These are phyloP conservation scores for Petrocephalus sullivani DNA, from an alignment of 2,797 vertebrate genomes.

Conservation along the genomic window DNA sequence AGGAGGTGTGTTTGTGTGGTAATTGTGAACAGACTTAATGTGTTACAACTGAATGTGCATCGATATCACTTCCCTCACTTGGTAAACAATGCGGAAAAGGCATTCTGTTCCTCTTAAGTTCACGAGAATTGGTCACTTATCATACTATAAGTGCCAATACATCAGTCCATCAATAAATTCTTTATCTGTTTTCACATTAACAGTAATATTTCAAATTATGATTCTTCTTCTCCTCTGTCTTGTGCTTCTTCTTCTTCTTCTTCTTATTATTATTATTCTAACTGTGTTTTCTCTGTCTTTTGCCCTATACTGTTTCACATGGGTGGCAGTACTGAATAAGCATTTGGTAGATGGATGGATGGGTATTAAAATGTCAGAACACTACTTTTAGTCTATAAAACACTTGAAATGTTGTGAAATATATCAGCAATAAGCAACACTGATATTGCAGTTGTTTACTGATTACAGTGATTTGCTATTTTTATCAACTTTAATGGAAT, in stretches of 20 bases:
- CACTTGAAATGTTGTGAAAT: neutral
- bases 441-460: neutral
- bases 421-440: neutral
- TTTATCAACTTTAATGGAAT: neutral
- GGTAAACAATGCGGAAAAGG: neutral
- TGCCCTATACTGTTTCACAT: too few relatives aligned
- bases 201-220: neutral
- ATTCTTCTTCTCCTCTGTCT: neutral
- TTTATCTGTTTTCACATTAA: neutral
- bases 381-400: neutral
- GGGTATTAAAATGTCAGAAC: neutral
- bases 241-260: neutral
- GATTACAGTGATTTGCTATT: constrained; percentile 5
- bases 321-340: neutral
- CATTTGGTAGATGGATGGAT: neutral
- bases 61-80: neutral
- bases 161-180: neutral
- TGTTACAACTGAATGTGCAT: neutral
- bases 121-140: neutral
- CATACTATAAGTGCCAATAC: neutral
- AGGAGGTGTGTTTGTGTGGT: neutral
- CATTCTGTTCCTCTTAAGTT: neutral
- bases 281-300: too few relatives aligned
- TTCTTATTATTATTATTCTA: too few relatives aligned
- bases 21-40: neutral